These are phyloP conservation scores for Notospermus geniculatus DNA, from an alignment of 1,140 invertebrate genomes.

Conservation along the genomic window DNA sequence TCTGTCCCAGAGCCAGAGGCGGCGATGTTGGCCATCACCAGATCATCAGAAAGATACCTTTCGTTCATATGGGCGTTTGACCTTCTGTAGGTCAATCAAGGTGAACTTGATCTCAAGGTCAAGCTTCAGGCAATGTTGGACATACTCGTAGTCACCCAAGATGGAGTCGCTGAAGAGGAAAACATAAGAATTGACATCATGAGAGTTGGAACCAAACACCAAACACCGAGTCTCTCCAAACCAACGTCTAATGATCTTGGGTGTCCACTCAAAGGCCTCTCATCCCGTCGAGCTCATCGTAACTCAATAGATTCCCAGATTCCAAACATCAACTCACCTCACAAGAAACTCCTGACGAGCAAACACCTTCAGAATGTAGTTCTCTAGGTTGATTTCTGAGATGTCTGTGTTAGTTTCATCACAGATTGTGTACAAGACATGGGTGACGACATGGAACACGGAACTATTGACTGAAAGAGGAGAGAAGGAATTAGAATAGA, in stretches of 20 bases:
- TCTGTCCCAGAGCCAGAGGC: too few species aligned
- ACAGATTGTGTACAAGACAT: slow-evolving; percentile 67
- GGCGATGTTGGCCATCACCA: slow-evolving; percentile 4
- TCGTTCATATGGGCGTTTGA: slow-evolving; percentile 67
- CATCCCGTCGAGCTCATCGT: background rate
- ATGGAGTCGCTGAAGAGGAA: slow-evolving; percentile 59
- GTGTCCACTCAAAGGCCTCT: background rate
- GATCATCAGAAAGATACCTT: slow-evolving; percentile 61
- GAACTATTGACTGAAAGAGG: slow-evolving; percentile 75
- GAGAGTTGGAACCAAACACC: background rate
- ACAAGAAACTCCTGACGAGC: slow-evolving; percentile 76
- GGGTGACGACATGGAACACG: slow-evolving; percentile 82
- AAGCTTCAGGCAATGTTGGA: slow-evolving; percentile 89
- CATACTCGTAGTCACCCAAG: slow-evolving; percentile 87
- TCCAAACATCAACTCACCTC: slow-evolving; percentile 22
- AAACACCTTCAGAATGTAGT: slow-evolving; percentile 66
- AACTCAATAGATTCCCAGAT: background rate
- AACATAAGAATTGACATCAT: background rate
- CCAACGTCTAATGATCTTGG: too few species aligned
- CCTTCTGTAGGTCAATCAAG: slow-evolving; percentile 65
- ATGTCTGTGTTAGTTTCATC: slow-evolving; percentile 25
- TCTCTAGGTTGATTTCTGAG: slow-evolving; percentile 32
- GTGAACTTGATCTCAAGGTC: slow-evolving; percentile 85
- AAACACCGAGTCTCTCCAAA: background rate
- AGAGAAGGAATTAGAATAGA: background rate